Evolutionary conservation across 1,140 invertebrate genomes (phyloP).

Genomic region (Bombus waltoni): DNA sequence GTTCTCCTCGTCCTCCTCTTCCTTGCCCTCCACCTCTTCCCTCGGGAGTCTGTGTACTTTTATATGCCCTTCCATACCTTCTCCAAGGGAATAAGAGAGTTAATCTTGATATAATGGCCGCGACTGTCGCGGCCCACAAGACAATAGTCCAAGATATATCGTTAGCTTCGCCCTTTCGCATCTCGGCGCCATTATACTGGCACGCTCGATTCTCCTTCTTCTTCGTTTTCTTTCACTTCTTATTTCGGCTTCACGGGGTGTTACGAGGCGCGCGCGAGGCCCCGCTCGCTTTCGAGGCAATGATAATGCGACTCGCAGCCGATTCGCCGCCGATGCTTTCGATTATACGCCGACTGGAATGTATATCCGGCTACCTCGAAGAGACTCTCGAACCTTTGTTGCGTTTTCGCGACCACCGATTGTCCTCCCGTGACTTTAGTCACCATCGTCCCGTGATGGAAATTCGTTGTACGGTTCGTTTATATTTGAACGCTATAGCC

Average conservation of each 20-base stretch:
- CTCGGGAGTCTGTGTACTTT: constrained; percentile 70
- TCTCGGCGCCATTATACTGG: constrained; percentile 78
- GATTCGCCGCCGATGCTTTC: constrained; percentile 60
- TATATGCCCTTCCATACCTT: constrained; percentile 75
- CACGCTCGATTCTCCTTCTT: constrained; percentile 68
- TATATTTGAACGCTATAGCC: background rate
- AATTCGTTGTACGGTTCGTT: constrained; percentile 15
- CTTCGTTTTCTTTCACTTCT: constrained; percentile 43
- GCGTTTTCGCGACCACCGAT: constrained; percentile 29
- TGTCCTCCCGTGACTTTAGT: background rate
- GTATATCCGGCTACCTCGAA: constrained; percentile 36
- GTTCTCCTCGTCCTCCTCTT: background rate
- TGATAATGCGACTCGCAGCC: constrained; percentile 64
- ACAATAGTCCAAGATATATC: constrained; percentile 82
- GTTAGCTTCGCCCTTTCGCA: constrained; percentile 79
- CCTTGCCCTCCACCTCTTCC: constrained; percentile 56
- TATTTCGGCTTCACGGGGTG: constrained; percentile 65
- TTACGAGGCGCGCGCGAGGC: constrained; percentile 48
- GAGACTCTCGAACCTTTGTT: background rate
- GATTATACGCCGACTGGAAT: constrained; percentile 41
- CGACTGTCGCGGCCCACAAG: constrained; percentile 81
- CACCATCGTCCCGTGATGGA: constrained; percentile 15
- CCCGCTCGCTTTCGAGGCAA: constrained; percentile 58
- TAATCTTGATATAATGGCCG: constrained; percentile 83
- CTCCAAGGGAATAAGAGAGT: constrained; percentile 79